Base-by-base conservation (phyloP, 1,140 invertebrate species). In the Scaptomyza hsui region DNA sequence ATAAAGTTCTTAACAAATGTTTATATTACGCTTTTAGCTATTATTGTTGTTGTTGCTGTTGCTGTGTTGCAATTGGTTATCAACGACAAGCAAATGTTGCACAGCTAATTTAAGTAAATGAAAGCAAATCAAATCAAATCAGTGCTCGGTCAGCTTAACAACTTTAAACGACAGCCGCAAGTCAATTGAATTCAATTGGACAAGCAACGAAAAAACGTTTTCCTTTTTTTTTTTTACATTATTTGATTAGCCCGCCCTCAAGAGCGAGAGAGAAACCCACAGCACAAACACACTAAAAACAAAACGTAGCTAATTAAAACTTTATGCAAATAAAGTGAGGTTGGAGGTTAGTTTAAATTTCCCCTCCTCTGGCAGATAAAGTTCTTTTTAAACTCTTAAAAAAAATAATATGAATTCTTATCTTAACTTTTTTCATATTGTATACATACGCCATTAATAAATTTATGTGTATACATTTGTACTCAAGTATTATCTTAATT, bases 161-260 rank as follows among this genome's bases (percentile, higher is more conserved):
- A 48, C 45, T 39, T 65, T 57, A 51, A 61, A 29, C 47, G 64
- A 39, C 37, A 41, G 53, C 44, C 44, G 74, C 80, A 79, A 86
- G 56, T 86, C 81, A 85, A 85, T 82, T 83, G 71, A 60, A 77
- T 81, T 88, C 82, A 81, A 72, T 78, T 86, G 74, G 72, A 86
- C 63, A 80, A 62, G 60, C 64, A 75, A 82, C 59, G 55, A 65
- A 49, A 13, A 44, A 60, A 44, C 26, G 29, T n/a, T 64, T n/a
- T n/a, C n/a, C n/a, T n/a, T n/a, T n/a, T n/a, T n/a, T n/a, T n/a
- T n/a, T 65, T 65, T 45, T 68, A 61, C 73, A 73, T 21, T 55
- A 85, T 75, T 75, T 67, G 76, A 83, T 79, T 83, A 83, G 65
- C 24, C 35, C 59, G 47, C 49, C 18, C 16, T 42, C 41, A 60